Base-by-base conservation (phyloP, 2,888 invertebrate species). In the Spatulosminthurus flaviceps region DNA sequence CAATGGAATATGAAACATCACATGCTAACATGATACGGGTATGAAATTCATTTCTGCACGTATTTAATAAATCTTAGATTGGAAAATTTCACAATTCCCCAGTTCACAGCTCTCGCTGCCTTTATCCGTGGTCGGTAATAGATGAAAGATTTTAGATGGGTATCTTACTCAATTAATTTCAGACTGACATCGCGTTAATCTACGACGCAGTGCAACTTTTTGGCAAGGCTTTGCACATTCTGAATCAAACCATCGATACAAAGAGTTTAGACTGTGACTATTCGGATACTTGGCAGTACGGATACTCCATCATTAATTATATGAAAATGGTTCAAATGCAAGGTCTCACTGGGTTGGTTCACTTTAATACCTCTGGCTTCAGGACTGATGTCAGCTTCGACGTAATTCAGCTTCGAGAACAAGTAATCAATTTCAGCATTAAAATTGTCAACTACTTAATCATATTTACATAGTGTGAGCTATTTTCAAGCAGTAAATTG, bases 301-400 rank as follows among this genome's bases (percentile, higher is more conserved):
- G 97, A 82, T 95, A 94, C 88, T 96, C 95, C 86, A 91, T 97
- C 83, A 95, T 97, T 86, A 97, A 97, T 90, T 96, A 96, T 87
- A 96, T 97, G 96, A 96, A 95, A 91, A 94, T 95, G 87, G 97
- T 95, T 82, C 95, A 95, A 89, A 94, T 95, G 92, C 92, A 93
- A 85, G 96, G 96, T n/a, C 89, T 96, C 85, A 96, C 96, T 0
- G 96, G 96, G 83, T 92, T 93, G 79, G 95, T 97, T 86, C 95
- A 94, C 89, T 96, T 97, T 88, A 95, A 96, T 89, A 94, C 94
- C 88, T 94, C 95, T 89, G 97, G 97, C 77, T 95, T 95, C 88
- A 91, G 98, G 81, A 94, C 95, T 70, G 94, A 96, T 88, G 96
- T 97, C 87, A 92, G 93, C 82, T 90, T 98, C 84, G 96, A 97